Evolutionary conservation across 2,888 invertebrate genomes (phyloP), one percentile per base, ranked within the genome.

Genomic region (Andrena minutula): DNA sequence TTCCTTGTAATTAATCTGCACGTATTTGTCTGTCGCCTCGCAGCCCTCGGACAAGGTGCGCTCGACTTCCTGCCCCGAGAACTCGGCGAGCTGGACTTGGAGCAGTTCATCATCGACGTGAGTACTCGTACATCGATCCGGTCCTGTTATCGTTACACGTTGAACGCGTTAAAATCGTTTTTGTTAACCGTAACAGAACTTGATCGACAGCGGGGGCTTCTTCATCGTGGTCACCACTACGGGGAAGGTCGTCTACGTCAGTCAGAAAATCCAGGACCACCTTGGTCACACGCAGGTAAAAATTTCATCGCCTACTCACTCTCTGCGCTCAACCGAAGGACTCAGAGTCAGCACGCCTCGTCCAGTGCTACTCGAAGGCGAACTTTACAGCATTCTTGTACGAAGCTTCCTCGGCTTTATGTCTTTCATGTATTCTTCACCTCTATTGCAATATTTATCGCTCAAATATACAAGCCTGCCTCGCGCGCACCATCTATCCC

Each of bases 231-330:
- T 98, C 47, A 97, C 98, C 26, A 95, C 97, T 80, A 95, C 96
- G 75, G 98, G 98, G 23, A 97, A 97, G 93, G 97, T 99, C 90
- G 96, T 98, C 83, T 97, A 97, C 92, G 96, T 98, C 47, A 98
- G 98, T 41, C 96, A 97, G 71, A 97, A 97, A 88, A 96, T 98
- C 35, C 98, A 98, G 93, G 96, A 97, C 89, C 96, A 97, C 89
- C 95, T 99, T 87, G 98, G 98, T 76, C 97, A 98, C 94, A 96
- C 97, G 89, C 97, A 97, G 95, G 97, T 97, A 94, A 94, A 41
- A 12, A 41, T 41, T 41, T 41, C 41, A 41, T 41, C 41, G 41
- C 41, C 41, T 41, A 16, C 41, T 41, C 41, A 12, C 41, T 41
- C 41, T 41, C 41, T 5, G 16, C 16, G 41, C 12, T 41, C 41